Evolutionary conservation across 1,140 invertebrate genomes (phyloP).

Genomic region (Drosophila auraria): DNA sequence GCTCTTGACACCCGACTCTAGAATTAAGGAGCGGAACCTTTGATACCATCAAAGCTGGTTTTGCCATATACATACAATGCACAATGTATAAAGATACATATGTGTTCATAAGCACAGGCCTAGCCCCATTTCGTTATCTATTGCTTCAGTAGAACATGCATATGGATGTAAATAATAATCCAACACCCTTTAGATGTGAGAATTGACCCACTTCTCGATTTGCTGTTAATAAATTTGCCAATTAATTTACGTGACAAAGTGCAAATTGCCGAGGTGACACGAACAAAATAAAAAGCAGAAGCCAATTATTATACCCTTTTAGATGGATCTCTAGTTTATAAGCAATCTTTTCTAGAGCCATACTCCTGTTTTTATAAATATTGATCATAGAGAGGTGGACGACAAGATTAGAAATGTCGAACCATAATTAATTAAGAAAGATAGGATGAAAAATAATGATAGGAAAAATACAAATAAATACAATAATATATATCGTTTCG

Average conservation of each 20-base stretch:
- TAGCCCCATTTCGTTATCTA: slow-evolving; percentile 26
- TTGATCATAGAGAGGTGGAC: not conserved
- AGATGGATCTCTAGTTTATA: not conserved
- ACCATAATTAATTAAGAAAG: too few relatives aligned
- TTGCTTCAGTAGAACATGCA: slow-evolving; percentile 22
- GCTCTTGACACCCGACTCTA: slow-evolving; percentile 6
- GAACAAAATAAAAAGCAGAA: slow-evolving; percentile 19
- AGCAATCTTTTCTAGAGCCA: not conserved
- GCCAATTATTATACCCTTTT: slow-evolving; percentile 2
- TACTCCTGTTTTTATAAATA: not conserved
- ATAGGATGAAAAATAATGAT: not conserved
- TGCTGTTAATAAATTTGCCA: slow-evolving; percentile 34
- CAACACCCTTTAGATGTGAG: slow-evolving; percentile 15
- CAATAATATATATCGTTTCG: slow-evolving; percentile 5
- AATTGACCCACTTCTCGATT: slow-evolving; percentile 23
- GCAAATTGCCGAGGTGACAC: slow-evolving; percentile 48
- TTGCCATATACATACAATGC: not conserved
- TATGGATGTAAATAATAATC: slow-evolving; percentile 17
- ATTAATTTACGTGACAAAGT: slow-evolving; percentile 31
- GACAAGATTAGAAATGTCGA: too few relatives aligned
- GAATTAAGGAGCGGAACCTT: slow-evolving; percentile 19
- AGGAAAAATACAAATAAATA: not conserved
- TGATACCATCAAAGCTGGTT: slow-evolving; percentile 6
- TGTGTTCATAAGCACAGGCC: slow-evolving; percentile 1
- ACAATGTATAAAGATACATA: slow-evolving; percentile 16